Base-by-base conservation (phyloP, 2,888 invertebrate species). In the Pimpla rufipes region DNA sequence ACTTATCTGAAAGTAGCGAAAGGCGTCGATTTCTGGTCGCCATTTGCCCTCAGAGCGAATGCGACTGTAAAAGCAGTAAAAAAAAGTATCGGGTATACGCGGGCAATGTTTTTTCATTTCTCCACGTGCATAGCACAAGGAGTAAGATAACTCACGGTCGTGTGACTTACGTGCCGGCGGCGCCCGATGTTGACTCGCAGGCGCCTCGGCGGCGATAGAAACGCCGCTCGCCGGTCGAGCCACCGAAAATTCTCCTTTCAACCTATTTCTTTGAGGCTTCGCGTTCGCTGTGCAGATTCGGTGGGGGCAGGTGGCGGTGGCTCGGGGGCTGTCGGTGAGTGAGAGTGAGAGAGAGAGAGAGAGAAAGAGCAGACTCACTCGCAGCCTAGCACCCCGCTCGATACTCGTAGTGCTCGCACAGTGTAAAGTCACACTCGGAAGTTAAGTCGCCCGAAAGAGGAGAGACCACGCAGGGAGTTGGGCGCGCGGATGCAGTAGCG, bases 371-470 rank as follows among this genome's bases (percentile, higher is more conserved):
- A 40, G 35, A 29, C 52, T 52, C 35, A 18, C 35, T 59, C 35
- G 47, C 42, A n/a, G 40, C 42, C 37, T 64, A 18, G 29, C 45
- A 5, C 29, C 29, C 5, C 57, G 59, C 59, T 59, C 59, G 59
- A 73, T 73, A 73, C 59, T 59, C 59, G 13, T n/a, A 35, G 73
- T 55, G 47, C 59, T 74, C 67, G 66, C 67, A 52, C 80, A 23
- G 79, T 85, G 84, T 85, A 86, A 88, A 88, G 83, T 84, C 86
- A 75, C 84, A 81, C 80, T 81, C 57, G 77, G 68, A 81, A 87
- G 88, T 87, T 84, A 85, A 88, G 88, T 85, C 85, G 81, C 85
- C 81, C 85, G 59, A 78, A 85, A 87, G 85, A 87, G 47, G 29
- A 62, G 29, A 29, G 29, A 29, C 29, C 29, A 64, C 40, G 66